Base-by-base conservation (phyloP, 1,140 invertebrate species). In the Octopus bimaculoides region DNA sequence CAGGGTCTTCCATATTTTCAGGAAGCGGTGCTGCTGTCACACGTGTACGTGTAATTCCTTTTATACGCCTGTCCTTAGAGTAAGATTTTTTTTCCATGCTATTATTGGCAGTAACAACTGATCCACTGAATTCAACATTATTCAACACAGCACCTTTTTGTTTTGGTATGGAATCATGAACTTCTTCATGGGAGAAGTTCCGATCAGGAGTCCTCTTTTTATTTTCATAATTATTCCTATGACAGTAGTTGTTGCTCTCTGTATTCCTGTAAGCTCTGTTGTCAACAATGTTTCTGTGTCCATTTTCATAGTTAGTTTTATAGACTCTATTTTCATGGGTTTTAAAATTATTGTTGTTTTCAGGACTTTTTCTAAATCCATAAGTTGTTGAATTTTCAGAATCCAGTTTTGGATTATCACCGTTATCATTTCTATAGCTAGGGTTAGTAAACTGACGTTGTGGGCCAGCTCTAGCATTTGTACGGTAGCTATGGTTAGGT, bases 51-150 rank as follows among this genome's bases (percentile, higher is more conserved):
- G 56, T 77, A 14, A 79, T 75, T 14, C 76, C 78, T 75, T 85
- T 85, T 4, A 71, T 80, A 20, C 80, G 79, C 4, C 84, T 73
- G 17, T 83, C 83, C 54, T 84, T 82, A 61, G 81, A 78, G 52
- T 85, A 83, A 17, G 81, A 83, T 78, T 83, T 83, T 78, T 82
- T 82, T 71, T 85, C 84, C 9, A 81, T 84, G 12, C 81, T 83
- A 5, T 81, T 83, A 78, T 83, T 85, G 5, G 82, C 83, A 56
- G 82, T 85, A 20, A 82, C 82, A 12, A 85, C 84, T 74, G 74
- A 52, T 41, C 74, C 74, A 52, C 74, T 75, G 52, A 75, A 75
- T 53, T 75, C 74, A 52, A 52, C 17, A 53, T 53, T 75, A 75
- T 75, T 75, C 8, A 52, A 52, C 14, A 75, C 14, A 41, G 52